Percentiles rank a stretch among this genome's conserved stretches.
These are phyloP conservation scores for Poeciliopsis turrubarensis DNA, from an alignment of 2,113 vertebrate species.

Conservation along the genomic window DNA sequence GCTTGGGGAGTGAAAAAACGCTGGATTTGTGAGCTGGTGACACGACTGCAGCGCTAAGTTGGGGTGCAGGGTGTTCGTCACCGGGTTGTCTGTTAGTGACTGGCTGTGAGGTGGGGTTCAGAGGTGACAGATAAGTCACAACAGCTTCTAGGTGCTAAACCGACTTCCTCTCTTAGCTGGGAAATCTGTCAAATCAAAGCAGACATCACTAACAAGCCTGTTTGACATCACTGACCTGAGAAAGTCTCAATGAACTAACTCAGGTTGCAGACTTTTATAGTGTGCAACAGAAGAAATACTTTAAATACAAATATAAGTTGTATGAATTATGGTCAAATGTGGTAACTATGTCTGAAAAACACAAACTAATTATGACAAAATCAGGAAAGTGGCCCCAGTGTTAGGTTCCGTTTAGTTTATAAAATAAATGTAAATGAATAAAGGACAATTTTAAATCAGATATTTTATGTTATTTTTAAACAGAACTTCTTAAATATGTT, in stretches of 20 bases:
- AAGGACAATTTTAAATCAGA: too few species aligned
- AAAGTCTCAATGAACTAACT: slow-evolving; percentile 30
- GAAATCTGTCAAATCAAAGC: slow-evolving; percentile 70
- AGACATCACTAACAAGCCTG: slow-evolving; percentile 61
- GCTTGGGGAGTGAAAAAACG: background rate
- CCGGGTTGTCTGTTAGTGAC: slow-evolving; percentile 76
- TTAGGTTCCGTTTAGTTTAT: background rate
- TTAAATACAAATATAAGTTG: background rate
- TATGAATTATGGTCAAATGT: background rate
- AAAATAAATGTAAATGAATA: background rate
- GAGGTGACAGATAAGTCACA: slow-evolving; percentile 80
- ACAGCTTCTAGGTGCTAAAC: slow-evolving; percentile 76
- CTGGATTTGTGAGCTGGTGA: slow-evolving; percentile 28
- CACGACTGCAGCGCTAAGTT: slow-evolving; percentile 22
- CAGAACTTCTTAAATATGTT: too few species aligned
- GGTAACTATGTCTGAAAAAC: too few species aligned
- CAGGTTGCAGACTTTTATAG: background rate
- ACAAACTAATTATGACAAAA: background rate
- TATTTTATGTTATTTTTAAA: too few species aligned
- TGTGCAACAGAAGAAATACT: background rate
- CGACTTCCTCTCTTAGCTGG: slow-evolving; percentile 69
- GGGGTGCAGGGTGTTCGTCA: slow-evolving; percentile 54
- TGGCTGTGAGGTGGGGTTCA: slow-evolving; percentile 76
- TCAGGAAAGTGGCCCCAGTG: background rate
- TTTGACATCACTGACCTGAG: slow-evolving; percentile 12